A percentile compares a stretch with the other conserved stretches of the same genome.
Evolutionary conservation across 1,140 invertebrate genomes (phyloP).

Genomic region (Acromyrmex charruanus): DNA sequence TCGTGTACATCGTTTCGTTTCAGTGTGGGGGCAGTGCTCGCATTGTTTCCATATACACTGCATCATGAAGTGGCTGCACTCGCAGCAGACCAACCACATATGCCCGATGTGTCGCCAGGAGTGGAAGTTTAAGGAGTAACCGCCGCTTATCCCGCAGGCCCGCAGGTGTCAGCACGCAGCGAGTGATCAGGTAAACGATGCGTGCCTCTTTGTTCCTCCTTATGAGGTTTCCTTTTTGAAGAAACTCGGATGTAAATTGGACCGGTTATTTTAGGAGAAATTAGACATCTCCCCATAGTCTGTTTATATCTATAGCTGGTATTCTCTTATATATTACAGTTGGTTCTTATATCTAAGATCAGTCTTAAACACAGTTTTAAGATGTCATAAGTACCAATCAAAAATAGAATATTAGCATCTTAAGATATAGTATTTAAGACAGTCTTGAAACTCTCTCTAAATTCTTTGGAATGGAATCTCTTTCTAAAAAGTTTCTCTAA

Average conservation of each 20-base stretch:
- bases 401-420: too few species aligned
- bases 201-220: background rate
- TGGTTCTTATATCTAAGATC: too few species aligned
- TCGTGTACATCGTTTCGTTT: slow-evolving; percentile 77
- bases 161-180: slow-evolving; percentile 82
- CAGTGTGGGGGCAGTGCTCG: slow-evolving; percentile 99
- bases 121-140: slow-evolving; percentile 98
- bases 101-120: slow-evolving; percentile 99
- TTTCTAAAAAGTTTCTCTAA: too few species aligned
- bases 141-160: slow-evolving; percentile 71
- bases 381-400: too few species aligned
- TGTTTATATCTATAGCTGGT: background rate
- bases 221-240: background rate
- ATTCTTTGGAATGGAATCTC: too few species aligned
- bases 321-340: too few species aligned
- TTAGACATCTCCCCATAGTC: background rate
- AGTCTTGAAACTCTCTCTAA: too few species aligned
- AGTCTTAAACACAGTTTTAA: too few species aligned
- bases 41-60: slow-evolving; percentile 99
- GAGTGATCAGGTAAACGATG: slow-evolving; percentile 69
- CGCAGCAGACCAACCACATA: slow-evolving; percentile 97
- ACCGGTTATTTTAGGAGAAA: background rate
- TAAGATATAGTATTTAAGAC: too few species aligned
- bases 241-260: background rate
- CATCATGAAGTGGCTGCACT: slow-evolving; percentile 99